phyloP scores from a whole-genome alignment of 2,797 vertebrate genomes.

The Enteromius mattozi region DNA sequence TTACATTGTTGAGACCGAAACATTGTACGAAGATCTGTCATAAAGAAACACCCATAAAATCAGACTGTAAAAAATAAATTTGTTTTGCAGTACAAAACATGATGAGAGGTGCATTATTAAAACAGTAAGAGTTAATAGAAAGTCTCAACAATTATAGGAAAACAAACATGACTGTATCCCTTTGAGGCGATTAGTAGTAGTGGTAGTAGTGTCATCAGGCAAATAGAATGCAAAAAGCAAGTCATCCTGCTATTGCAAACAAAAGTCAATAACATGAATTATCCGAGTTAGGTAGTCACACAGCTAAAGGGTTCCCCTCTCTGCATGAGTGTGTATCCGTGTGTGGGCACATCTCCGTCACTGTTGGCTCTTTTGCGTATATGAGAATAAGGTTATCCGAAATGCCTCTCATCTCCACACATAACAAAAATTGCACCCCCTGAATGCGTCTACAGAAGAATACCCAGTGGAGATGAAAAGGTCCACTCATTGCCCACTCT shows the following conservation, averaged over 20 bases:
- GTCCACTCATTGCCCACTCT: constrained; percentile 55
- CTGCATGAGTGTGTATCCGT: constrained; percentile 28
- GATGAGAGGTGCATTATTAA: neutral
- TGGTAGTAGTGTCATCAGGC: neutral
- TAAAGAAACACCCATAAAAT: neutral
- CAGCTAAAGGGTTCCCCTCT: constrained; percentile 40
- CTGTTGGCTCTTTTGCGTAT: constrained; percentile 36
- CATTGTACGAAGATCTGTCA: neutral
- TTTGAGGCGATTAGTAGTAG: neutral
- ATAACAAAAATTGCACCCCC: constrained; percentile 32
- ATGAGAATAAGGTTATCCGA: constrained; percentile 35
- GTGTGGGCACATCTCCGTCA: constrained; percentile 47
- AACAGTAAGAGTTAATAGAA: neutral
- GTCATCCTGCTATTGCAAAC: constrained; percentile 74
- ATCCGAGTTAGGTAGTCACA: constrained; percentile 61
- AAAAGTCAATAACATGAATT: constrained; percentile 76
- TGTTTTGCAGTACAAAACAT: neutral
- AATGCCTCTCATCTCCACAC: constrained; percentile 46
- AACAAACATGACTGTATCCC: neutral
- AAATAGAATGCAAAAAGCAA: constrained; percentile 62
- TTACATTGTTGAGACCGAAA: neutral
- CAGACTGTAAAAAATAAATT: neutral
- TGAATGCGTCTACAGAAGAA: constrained; percentile 44
- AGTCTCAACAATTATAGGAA: neutral
- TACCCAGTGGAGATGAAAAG: constrained; percentile 56